phyloP scores from a whole-genome alignment of 2,888 invertebrate species.

The Lasioglossum morio region DNA sequence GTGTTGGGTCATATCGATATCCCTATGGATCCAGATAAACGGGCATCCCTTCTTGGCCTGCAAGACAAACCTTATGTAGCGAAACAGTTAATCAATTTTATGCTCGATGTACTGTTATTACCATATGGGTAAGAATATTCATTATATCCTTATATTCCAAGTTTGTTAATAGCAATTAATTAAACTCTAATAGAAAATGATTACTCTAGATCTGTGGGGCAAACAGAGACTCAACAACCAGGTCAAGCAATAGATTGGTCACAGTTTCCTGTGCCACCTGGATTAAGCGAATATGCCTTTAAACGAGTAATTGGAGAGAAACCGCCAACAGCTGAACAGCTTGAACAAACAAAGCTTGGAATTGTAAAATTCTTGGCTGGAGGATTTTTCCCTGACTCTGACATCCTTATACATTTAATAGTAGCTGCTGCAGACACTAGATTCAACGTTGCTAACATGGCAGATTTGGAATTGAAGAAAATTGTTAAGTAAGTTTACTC shows the following conservation, averaged over 20 bases:
- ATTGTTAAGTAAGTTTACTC: conserved; percentile 87
- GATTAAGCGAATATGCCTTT: conserved; percentile 91
- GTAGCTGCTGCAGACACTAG: conserved; percentile 95
- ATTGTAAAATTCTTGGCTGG: conserved; percentile 93
- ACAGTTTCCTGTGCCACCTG: conserved; percentile 88
- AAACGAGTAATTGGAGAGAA: conserved; percentile 91
- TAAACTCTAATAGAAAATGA: conserved; percentile 24
- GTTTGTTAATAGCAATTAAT: background rate
- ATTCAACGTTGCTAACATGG: conserved; percentile 94
- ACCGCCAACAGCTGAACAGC: conserved; percentile 90
- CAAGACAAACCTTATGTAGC: conserved; percentile 90
- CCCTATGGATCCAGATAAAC: conserved; percentile 88
- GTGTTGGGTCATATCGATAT: conserved; percentile 90
- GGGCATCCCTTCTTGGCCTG: conserved; percentile 89
- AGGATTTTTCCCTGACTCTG: conserved; percentile 91
- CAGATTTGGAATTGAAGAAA: conserved; percentile 94
- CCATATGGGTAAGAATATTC: conserved; percentile 90
- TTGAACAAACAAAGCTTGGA: conserved; percentile 92
- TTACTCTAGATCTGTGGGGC: conserved; percentile 85
- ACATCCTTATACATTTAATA: conserved; percentile 91
- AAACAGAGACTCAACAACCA: conserved; percentile 84
- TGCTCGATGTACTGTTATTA: conserved; percentile 93
- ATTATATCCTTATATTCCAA: background rate
- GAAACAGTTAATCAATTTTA: conserved; percentile 90
- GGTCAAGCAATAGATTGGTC: conserved; percentile 75